Conservation (phyloP, 2,113 vertebrate genomes). For the Lipotes vexillifer region DNA sequence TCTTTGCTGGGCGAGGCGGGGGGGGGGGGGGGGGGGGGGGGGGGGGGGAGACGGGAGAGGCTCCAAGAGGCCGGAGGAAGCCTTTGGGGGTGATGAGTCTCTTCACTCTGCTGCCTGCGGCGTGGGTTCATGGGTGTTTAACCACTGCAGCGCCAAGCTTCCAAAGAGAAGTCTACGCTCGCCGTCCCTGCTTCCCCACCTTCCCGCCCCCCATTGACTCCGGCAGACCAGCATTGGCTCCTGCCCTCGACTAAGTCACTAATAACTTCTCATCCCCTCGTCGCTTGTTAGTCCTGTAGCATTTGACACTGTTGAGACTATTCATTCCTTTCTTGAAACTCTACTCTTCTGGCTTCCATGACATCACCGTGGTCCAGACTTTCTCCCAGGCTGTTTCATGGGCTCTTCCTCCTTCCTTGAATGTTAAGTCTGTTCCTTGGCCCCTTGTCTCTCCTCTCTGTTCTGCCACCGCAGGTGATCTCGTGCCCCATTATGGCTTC, state of each 20-base stretch:
- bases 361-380: background rate
- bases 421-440: background rate
- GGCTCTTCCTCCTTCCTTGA: background rate
- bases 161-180: background rate
- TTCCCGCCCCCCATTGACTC: background rate
- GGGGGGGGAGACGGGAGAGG: background rate
- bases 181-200: background rate
- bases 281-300: background rate
- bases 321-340: background rate
- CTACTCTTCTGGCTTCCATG: background rate
- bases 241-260: background rate
- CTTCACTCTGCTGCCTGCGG: too few relatives aligned
- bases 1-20: background rate
- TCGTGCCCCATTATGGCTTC: background rate
- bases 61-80: accelerated
- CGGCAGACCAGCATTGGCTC: background rate
- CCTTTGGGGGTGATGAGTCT: background rate
- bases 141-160: too few relatives aligned
- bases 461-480: background rate
- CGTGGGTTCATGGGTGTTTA: background rate
- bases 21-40: too few relatives aligned
- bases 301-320: background rate
- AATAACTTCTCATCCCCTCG: background rate
- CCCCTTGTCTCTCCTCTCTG: background rate
- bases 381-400: background rate